Evolutionary conservation across 1,140 invertebrate species (phyloP), one percentile per base, ranked within the genome.

Genomic region (Cydia pomonella): DNA sequence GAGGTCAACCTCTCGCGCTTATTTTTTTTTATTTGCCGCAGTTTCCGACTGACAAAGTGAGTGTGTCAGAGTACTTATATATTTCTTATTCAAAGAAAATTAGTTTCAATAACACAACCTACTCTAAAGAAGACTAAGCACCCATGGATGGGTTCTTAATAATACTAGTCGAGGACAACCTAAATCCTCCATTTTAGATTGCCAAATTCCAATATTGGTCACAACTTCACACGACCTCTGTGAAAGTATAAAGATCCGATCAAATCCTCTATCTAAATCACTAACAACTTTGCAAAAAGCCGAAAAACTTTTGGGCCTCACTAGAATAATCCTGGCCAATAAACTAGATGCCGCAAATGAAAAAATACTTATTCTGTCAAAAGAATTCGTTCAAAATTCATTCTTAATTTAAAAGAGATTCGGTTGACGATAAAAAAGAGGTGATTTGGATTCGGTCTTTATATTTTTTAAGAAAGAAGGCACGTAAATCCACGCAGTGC

Each of bases 301-400:
- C 44, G 18, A 53, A 59, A 59, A 59, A n/a, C n/a, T 59, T 59
- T 59, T 2, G n/a, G n/a, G 21, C 21, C 53, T n/a, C 50, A n/a
- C 38, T 44, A 44, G 16, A 59, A 59, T 59, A 59, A 59, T 59
- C 21, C 21, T 59, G 9, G 53, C 53, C 53, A 23, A 59, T 59
- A 21, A 23, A 59, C 53, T 59, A 21, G 21, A 23, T 23, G 53
- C 9, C n/a, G n/a, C 16, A 4, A 9, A 12, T 7, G 12, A 47
- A 9, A 59, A 23, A 21, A 23, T 12, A 23, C 53, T 10, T 23
- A 59, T 3, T n/a, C 53, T 23, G 9, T 53, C 53, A 59, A 21
- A 23, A 10, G 18, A n/a, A 7, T 59, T 7, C 21, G 53, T 23
- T 23, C 53, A 23, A 59, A 59, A 23, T 10, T 59, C 18, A 23